Conservation (phyloP, 2,797 vertebrate species). For the Salmo trutta region DNA sequence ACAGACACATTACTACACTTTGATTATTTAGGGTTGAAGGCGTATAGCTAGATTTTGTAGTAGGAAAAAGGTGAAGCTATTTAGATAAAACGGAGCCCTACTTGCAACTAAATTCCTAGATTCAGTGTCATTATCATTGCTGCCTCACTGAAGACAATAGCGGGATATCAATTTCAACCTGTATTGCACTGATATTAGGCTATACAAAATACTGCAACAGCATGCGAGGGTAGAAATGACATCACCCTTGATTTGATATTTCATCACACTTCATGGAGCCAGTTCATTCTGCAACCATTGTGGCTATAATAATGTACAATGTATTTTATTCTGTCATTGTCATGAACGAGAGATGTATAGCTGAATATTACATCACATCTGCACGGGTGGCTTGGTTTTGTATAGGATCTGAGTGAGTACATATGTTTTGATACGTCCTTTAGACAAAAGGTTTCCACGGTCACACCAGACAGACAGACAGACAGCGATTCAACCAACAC, state of each 20-base stretch:
- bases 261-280: neutral
- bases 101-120: neutral
- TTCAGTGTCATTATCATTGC: neutral
- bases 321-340: neutral
- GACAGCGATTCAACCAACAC: conserved; percentile 72
- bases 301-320: neutral
- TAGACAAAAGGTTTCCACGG: conserved; percentile 66
- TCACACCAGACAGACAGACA: conserved; percentile 65
- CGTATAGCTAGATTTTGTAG: no score
- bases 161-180: neutral
- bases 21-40: no score
- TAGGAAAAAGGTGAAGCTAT: no score
- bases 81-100: no score
- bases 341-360: neutral
- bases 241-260: neutral
- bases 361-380: no score
- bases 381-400: neutral
- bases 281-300: neutral
- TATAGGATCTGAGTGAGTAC: neutral
- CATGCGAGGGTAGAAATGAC: neutral
- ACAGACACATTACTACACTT: neutral
- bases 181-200: neutral
- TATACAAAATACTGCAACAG: neutral
- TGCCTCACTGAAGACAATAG: neutral
- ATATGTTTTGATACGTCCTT: conserved; percentile 30